Evolutionary conservation across 2,888 invertebrate genomes (phyloP).

Genomic region (Frankliniella intonsa): DNA sequence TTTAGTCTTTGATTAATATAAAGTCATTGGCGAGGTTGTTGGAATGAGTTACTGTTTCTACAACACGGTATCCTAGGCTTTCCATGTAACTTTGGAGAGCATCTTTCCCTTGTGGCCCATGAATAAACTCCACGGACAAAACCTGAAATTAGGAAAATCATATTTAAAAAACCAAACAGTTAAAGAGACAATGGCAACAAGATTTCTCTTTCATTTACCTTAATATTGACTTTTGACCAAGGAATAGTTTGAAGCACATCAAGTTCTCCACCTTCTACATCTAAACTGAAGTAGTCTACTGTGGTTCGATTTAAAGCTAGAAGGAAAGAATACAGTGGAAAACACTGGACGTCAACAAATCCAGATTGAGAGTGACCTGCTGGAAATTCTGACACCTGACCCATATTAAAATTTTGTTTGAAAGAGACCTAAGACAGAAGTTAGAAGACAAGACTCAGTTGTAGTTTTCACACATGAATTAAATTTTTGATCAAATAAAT

Average conservation of each 20-base stretch:
- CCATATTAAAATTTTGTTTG: conserved; percentile 47
- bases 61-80: conserved; percentile 46
- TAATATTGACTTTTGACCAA: conserved; percentile 50
- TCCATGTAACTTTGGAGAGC: conserved; percentile 46
- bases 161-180: conserved; percentile 32
- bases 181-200: conserved; percentile 20
- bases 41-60: conserved; percentile 45
- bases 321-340: conserved; percentile 51
- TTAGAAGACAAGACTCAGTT: neutral
- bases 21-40: conserved; percentile 51
- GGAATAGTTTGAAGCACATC: conserved; percentile 52
- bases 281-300: conserved; percentile 54
- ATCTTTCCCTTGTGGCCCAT: conserved; percentile 46
- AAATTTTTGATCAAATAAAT: conserved; percentile 2
- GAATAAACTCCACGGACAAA: conserved; percentile 49
- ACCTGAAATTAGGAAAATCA: conserved; percentile 41
- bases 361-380: conserved; percentile 36
- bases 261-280: conserved; percentile 53
- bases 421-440: conserved; percentile 45
- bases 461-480: conserved; percentile 29
- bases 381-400: conserved; percentile 44
- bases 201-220: conserved; percentile 40
- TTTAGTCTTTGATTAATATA: conserved; percentile 47
- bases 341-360: conserved; percentile 50
- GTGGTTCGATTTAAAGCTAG: conserved; percentile 49